phyloP scores from a whole-genome alignment of 2,888 invertebrate genomes.

The Orthonychiurus folsomi region DNA sequence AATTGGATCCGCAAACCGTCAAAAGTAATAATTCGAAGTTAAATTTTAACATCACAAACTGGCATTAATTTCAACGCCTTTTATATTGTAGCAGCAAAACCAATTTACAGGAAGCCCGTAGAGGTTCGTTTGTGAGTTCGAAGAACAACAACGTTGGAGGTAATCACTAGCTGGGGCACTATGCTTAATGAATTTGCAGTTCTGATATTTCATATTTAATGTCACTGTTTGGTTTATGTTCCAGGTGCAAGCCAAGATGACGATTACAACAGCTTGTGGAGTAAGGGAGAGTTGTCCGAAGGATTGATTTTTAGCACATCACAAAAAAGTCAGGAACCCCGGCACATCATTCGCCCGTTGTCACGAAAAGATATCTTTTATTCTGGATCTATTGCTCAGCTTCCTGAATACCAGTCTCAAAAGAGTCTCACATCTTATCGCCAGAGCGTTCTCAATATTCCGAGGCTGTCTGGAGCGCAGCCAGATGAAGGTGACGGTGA shows the following conservation, averaged over 20 bases:
- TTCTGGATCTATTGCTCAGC: constrained; percentile 85
- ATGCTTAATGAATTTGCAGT: not conserved
- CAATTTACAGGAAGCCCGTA: constrained; percentile 26
- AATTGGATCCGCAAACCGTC: constrained; percentile 19
- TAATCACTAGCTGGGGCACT: too few species aligned
- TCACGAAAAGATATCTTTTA: constrained; percentile 96
- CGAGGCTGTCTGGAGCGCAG: constrained; percentile 47
- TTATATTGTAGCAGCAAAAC: constrained; percentile 30
- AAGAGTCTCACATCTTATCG: constrained; percentile 82
- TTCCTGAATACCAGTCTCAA: constrained; percentile 87
- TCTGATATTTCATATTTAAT: not conserved
- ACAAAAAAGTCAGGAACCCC: constrained; percentile 47
- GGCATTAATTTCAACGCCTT: constrained; percentile 3
- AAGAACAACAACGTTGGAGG: constrained; percentile 17
- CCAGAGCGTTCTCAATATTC: constrained; percentile 81
- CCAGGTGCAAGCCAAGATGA: constrained; percentile 33
- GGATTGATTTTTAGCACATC: constrained; percentile 38
- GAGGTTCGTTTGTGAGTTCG: constrained; percentile 28
- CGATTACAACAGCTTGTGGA: constrained; percentile 38
- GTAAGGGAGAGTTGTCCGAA: constrained; percentile 40
- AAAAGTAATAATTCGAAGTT: not conserved
- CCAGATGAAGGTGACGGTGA: constrained; percentile 24
- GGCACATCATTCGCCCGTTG: constrained; percentile 74
- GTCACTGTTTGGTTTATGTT: too few species aligned
- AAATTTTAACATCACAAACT: not conserved